Evolutionary conservation across 2,888 invertebrate species (phyloP).

Genomic region (Agrochola litura): DNA sequence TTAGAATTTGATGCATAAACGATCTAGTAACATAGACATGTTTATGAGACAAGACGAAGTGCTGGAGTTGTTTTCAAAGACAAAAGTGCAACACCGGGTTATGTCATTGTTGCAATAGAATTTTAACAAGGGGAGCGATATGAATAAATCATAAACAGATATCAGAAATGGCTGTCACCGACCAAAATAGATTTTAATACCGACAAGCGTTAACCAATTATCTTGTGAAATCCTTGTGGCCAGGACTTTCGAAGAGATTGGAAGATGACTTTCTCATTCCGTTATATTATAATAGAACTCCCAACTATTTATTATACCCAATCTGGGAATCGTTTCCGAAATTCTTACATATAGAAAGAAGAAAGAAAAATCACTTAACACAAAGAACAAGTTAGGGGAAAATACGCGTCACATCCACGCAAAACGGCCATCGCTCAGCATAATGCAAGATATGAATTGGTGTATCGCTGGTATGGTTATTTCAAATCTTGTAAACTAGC

Average conservation of each 20-base stretch:
- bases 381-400: too few relatives aligned
- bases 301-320: background rate
- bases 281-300: background rate
- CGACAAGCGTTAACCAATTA: constrained; percentile 2
- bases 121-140: constrained; percentile 45
- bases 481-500: background rate
- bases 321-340: background rate
- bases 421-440: too few relatives aligned
- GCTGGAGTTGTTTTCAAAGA: constrained; percentile 48
- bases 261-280: too few relatives aligned
- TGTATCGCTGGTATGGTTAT: background rate
- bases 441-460: too few relatives aligned
- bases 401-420: too few relatives aligned
- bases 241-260: background rate
- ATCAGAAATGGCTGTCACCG: constrained; percentile 45
- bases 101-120: constrained; percentile 58
- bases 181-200: constrained; percentile 41
- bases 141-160: constrained; percentile 54
- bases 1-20: constrained; percentile 43
- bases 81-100: constrained; percentile 58
- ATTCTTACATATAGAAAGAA: background rate
- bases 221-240: constrained; percentile 3
- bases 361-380: too few relatives aligned
- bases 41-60: constrained; percentile 24
- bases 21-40: constrained; percentile 36